Conservation (phyloP, 2,797 vertebrate genomes). For the Iguana delicatissima region DNA sequence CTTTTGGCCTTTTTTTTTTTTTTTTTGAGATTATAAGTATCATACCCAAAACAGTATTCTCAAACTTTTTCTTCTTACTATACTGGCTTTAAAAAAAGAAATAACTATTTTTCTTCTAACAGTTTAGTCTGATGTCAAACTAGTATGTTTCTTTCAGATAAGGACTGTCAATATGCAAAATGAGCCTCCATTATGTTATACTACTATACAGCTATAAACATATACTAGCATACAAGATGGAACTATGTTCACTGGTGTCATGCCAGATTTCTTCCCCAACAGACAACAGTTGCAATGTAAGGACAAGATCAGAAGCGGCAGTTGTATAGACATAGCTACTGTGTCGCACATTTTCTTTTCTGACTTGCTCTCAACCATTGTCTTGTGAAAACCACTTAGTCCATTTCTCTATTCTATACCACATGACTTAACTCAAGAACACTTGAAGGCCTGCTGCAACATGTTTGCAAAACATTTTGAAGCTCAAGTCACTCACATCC, state of each 20-base stretch:
- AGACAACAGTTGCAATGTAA: not conserved
- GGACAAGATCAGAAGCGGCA: not conserved
- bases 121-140: not conserved
- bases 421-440: not conserved
- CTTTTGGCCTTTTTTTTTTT: conserved; percentile 28
- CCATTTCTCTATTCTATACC: not conserved
- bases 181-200: not conserved
- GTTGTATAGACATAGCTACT: not conserved
- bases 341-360: not conserved
- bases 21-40: conserved; percentile 23
- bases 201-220: not conserved
- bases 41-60: conserved; percentile 22
- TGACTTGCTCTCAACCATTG: not conserved
- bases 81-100: not conserved
- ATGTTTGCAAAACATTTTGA: not conserved
- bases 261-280: not conserved
- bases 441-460: not conserved
- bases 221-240: not conserved
- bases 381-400: not conserved
- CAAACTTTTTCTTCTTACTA: not conserved
- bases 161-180: not conserved
- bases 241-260: not conserved
- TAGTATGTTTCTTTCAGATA: not conserved
- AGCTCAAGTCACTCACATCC: not conserved
- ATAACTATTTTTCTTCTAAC: not conserved